A percentile compares a stretch with the other conserved stretches of the same genome.
phyloP scores from a whole-genome alignment of 2,113 vertebrate species.

The Sebastes fasciatus region DNA sequence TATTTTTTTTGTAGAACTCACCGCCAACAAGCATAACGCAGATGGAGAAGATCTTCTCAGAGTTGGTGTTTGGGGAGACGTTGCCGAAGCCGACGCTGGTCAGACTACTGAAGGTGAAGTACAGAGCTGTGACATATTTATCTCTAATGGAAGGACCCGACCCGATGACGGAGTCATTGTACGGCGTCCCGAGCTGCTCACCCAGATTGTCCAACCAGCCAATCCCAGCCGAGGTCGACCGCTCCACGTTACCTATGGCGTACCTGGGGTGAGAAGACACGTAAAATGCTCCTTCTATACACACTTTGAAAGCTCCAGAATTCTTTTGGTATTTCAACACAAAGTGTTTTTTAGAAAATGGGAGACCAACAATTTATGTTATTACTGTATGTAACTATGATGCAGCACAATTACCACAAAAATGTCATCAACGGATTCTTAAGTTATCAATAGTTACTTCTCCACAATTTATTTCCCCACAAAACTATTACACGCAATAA shows the following conservation, averaged over 20 bases:
- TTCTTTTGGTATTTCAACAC: background rate
- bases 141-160: slow-evolving; percentile 90
- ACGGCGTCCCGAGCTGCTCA: slow-evolving; percentile 89
- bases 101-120: slow-evolving; percentile 96
- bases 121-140: slow-evolving; percentile 93
- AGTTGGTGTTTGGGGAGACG: slow-evolving; percentile 94
- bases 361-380: background rate
- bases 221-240: slow-evolving; percentile 79
- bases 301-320: background rate
- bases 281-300: background rate
- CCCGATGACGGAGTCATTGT: slow-evolving; percentile 82
- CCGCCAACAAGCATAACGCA: slow-evolving; percentile 94
- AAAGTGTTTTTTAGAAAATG: no score
- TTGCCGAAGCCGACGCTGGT: slow-evolving; percentile 94
- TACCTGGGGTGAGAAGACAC: slow-evolving; percentile 31
- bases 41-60: slow-evolving; percentile 95
- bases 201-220: slow-evolving; percentile 92
- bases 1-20: slow-evolving; percentile 75
- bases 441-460: background rate
- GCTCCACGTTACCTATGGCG: slow-evolving; percentile 91
- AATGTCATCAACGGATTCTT: background rate
- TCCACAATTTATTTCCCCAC: background rate
- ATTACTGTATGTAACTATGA: background rate
- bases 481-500: background rate
- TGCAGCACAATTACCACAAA: background rate